Percentiles rank a stretch among this genome's conserved stretches.
Conservation (phyloP, 1,140 invertebrate genomes). For the Dendrolimus kikuchii region DNA sequence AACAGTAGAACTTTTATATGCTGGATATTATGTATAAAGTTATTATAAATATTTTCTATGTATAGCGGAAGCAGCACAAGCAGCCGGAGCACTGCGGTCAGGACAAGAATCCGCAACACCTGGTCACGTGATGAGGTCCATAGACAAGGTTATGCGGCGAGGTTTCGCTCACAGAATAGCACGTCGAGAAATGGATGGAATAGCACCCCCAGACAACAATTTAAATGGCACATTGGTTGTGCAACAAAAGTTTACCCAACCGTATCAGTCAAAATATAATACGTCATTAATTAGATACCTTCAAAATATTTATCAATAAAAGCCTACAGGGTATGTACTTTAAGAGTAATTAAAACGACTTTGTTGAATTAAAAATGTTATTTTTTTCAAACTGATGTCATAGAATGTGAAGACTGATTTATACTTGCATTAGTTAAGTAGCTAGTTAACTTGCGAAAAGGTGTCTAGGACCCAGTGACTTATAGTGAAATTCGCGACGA, state of each 20-base stretch:
- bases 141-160: constrained; percentile 30
- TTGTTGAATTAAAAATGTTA: neutral
- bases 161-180: constrained; percentile 30
- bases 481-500: too few species aligned
- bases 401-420: neutral
- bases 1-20: too few species aligned
- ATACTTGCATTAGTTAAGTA: too few species aligned
- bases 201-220: constrained; percentile 18
- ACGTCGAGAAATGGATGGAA: constrained; percentile 27
- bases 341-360: constrained; percentile 1
- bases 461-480: too few species aligned
- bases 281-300: too few species aligned
- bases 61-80: constrained; percentile 42
- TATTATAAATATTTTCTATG: neutral
- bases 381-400: neutral
- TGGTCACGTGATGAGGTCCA: constrained; percentile 33
- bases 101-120: constrained; percentile 9
- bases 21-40: too few species aligned
- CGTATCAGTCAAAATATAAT: constrained; percentile 1
- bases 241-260: neutral
- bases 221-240: neutral
- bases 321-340: neutral
- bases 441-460: too few species aligned
- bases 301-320: neutral
- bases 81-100: constrained; percentile 37